A percentile compares a stretch with the other conserved stretches of the same genome.
phyloP scores from a whole-genome alignment of 2,797 vertebrate genomes.

The Neomorphus geoffroyi region DNA sequence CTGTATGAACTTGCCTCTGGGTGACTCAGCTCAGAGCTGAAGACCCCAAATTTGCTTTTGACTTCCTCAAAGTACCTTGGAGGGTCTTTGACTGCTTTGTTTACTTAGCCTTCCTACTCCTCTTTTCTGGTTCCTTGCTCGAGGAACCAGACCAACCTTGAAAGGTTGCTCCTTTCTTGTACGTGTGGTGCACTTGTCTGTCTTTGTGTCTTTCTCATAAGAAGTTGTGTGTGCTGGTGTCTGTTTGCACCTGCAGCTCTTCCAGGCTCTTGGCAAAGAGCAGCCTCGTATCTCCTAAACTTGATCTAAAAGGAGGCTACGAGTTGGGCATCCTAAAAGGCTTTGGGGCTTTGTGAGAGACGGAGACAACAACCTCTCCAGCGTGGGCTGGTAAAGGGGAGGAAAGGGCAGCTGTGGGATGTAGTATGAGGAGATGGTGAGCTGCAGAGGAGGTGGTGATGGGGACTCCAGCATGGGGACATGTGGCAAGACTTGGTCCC shows the following conservation, averaged over 20 bases:
- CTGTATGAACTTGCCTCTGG: neutral
- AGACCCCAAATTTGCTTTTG: neutral
- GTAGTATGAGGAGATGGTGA: neutral
- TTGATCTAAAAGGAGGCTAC: constrained; percentile 22
- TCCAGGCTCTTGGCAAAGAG: constrained; percentile 15
- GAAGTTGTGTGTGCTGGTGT: neutral
- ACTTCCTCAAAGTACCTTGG: neutral
- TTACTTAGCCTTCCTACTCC: constrained; percentile 42
- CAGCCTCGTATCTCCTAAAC: constrained; percentile 14
- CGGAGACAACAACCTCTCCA: neutral
- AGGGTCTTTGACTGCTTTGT: neutral
- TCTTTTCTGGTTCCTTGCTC: constrained; percentile 18
- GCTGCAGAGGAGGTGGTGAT: neutral
- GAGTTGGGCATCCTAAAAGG: neutral
- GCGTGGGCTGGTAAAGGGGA: neutral
- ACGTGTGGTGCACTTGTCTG: neutral
- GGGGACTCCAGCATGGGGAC: neutral
- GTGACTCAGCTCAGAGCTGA: neutral
- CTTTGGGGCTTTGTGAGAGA: neutral
- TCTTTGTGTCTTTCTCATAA: neutral
- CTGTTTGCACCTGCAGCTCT: constrained; percentile 23
- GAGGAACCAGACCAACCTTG: too few relatives aligned
- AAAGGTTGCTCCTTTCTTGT: constrained; percentile 10
- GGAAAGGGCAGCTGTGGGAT: neutral
- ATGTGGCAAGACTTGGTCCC: neutral